Base-by-base conservation (phyloP, 53 echinoderm and acorn worm genomes). In the Paelopatides confundens region DNA sequence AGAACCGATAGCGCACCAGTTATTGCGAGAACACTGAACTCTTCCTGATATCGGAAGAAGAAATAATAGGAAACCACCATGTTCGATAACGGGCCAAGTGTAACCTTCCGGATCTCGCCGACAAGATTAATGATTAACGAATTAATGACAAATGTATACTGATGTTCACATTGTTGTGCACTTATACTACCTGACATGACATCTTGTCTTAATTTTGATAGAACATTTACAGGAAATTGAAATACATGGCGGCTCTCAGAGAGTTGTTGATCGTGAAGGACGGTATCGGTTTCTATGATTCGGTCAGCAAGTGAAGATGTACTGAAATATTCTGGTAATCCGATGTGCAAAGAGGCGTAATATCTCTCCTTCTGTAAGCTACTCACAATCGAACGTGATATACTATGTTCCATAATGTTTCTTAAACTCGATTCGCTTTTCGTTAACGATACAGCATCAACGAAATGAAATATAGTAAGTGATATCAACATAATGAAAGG, bases 401-500 rank as follows among this genome's bases (percentile, higher is more conserved):
- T 33, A 4, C 32, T 28, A 5, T 51, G 46, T 17, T 52, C 49
- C 32, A 79, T 51, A 13, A 79, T 79, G 30, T 30, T 53, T 48
- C 79, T 48, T 6, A 79, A 11, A 11, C 29, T n/a, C 2, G 52
- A 30, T 18, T 79, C 79, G 15, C 50, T 53, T 52, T 48, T 79
- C 26, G 79, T 79, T 5, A 30, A 30, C 18, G 79, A 79, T 18
- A 79, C 48, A 2, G 79, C 30, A 14, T 79, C 32, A 54, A 53
- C 33, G 15, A 79, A 48, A 52, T 50, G 48, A 33, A 54, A 51
- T 79, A 48, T 48, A 2, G 53, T 31, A 1, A 79, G 31, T 2
- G 79, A 32, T 79, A 79, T 33, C 15, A 79, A 32, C 9, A 79
- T 79, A 51, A 24, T 32, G 21, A 79, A 79, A 29, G 79, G 79